Conservation (phyloP, 2,888 invertebrate species). For the Neria commutata region DNA sequence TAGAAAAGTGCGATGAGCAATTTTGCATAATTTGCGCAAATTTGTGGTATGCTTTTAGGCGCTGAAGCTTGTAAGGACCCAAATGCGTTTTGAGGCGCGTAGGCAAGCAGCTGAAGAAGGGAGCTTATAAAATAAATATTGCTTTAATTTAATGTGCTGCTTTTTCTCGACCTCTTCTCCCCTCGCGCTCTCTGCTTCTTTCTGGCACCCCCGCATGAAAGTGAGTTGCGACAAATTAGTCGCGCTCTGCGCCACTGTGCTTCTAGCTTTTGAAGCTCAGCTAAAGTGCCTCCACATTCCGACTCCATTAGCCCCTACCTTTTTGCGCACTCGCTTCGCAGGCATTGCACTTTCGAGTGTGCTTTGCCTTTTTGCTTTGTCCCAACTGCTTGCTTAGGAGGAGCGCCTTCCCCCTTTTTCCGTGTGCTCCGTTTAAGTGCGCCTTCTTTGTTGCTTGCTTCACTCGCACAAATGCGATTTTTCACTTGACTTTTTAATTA, state of each 20-base stretch:
- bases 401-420: slow-evolving; percentile 51
- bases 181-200: too few relatives aligned
- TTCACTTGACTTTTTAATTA: slow-evolving; percentile 54
- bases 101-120: not conserved
- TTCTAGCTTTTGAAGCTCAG: too few relatives aligned
- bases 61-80: not conserved
- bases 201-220: too few relatives aligned
- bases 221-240: too few relatives aligned
- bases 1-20: not conserved
- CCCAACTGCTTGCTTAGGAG: too few relatives aligned
- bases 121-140: not conserved
- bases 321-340: not conserved
- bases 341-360: slow-evolving; percentile 37
- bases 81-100: not conserved
- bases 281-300: too few relatives aligned
- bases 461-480: slow-evolving; percentile 51
- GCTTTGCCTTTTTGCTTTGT: slow-evolving; percentile 32
- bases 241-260: too few relatives aligned
- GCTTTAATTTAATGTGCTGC: not conserved
- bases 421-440: slow-evolving; percentile 33
- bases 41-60: not conserved
- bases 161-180: not conserved
- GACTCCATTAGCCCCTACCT: too few relatives aligned
- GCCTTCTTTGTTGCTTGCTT: not conserved
- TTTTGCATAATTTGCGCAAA: not conserved